A percentile compares a stretch with the other conserved stretches of the same genome.
Evolutionary conservation across 2,797 vertebrate species (phyloP).

Genomic region (Lemur catta): DNA sequence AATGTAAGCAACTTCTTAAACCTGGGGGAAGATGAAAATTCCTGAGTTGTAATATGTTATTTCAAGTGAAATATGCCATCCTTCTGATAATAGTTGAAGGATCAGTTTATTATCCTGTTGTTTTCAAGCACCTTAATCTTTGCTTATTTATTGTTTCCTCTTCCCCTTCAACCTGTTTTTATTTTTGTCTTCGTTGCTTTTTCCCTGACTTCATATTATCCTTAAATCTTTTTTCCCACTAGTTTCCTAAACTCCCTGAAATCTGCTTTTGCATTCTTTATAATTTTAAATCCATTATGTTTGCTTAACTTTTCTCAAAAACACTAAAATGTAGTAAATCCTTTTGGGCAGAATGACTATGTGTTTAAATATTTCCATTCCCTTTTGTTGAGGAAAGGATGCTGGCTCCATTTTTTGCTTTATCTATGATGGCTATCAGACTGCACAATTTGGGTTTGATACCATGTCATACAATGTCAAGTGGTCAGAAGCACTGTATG

Average conservation of each 20-base stretch:
- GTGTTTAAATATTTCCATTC: neutral
- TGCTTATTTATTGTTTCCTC: neutral
- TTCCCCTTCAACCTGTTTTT: neutral
- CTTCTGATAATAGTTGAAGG: neutral
- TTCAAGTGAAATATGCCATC: neutral
- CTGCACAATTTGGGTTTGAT: neutral
- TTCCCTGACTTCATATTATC: neutral
- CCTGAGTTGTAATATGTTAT: neutral
- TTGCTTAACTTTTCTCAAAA: neutral
- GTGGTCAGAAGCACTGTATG: neutral
- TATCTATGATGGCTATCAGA: neutral
- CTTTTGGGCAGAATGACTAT: neutral
- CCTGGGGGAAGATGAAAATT: neutral
- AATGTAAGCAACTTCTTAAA: slow-evolving; percentile 86
- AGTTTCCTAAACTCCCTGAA: neutral
- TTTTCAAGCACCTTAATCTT: neutral
- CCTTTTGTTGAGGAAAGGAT: neutral
- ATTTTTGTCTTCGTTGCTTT: neutral
- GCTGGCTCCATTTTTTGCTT: neutral
- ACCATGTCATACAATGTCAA: neutral
- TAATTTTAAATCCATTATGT: neutral
- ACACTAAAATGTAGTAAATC: neutral
- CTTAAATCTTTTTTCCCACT: neutral
- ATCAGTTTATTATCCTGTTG: neutral
- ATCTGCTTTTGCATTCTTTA: neutral